Base-by-base conservation (phyloP, 2,113 vertebrate genomes). In the Oreochromis tanganicae region DNA sequence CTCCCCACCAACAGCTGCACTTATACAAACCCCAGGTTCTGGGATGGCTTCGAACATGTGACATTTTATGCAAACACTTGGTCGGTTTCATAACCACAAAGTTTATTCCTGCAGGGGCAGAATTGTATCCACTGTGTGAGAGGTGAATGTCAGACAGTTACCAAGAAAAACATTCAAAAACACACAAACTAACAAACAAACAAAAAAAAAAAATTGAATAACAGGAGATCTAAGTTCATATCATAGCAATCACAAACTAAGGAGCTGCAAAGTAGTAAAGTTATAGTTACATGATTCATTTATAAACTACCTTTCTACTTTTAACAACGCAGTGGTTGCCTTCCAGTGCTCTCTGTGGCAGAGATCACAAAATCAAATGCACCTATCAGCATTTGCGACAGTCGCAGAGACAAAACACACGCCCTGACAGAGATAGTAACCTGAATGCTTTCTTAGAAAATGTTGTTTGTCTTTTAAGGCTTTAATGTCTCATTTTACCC, bases 1-100 rank as follows among this genome's bases (percentile, higher is more conserved):
- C 46, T 43, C 38, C 85, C 79, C 57, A 14, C 68, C n/a, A 71
- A 75, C 41, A 82, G 50, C 61, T 63, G 79, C 19, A 54, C 16
- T 41, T 41, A 9, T 41, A 41, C 11, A 41, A 68, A 68, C 34
- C 56, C 63, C 85, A 52, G n/a, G 9, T 85, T 84, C 85, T 87
- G 85, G 88, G 87, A 92, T 89, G 86, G 55, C 89, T 92, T 91
- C 75, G 85, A 91, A 94, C 94, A 94, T 12, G 85, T 59, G 82
- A 88, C 55, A 80, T 86, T 75, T 81, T 63, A 71, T 21, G 59
- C 46, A 73, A 87, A 80, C 41, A 36, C n/a, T 78, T 19, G 9
- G 5, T 38, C 19, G 63, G 61, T 80, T 71, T 71, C 27, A 61
- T 50, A 55, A 63, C 83, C 46, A 43, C 46, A 83, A 32, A 55